phyloP scores from a whole-genome alignment of 2,888 invertebrate species.

The Drosophila atripex region DNA sequence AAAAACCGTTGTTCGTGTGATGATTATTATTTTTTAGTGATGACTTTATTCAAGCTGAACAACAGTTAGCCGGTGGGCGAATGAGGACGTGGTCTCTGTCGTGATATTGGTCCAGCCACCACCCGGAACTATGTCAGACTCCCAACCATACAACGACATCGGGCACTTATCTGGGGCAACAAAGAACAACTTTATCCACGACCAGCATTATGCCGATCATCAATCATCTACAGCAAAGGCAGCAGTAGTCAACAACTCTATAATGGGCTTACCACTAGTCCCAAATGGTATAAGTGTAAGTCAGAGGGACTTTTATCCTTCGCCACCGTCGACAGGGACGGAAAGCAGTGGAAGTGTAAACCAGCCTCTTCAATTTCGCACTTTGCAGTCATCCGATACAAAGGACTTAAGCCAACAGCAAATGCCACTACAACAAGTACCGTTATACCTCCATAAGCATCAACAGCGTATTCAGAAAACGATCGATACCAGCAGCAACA shows the following conservation, averaged over 20 bases:
- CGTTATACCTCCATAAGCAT: constrained; percentile 61
- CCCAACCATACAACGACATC: constrained; percentile 85
- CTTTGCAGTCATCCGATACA: constrained; percentile 73
- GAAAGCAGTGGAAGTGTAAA: constrained; percentile 86
- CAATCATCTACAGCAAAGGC: constrained; percentile 80
- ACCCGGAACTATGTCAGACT: constrained; percentile 84
- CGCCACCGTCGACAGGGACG: constrained; percentile 85
- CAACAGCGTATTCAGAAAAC: constrained; percentile 79
- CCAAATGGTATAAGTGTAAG: constrained; percentile 84
- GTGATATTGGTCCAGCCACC: constrained; percentile 82
- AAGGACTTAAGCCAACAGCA: constrained; percentile 79
- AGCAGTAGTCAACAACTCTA: constrained; percentile 74
- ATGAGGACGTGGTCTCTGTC: constrained; percentile 91
- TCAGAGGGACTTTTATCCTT: constrained; percentile 85
- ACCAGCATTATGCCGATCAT: constrained; percentile 84
- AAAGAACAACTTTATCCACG: constrained; percentile 85
- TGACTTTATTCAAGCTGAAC: constrained; percentile 98
- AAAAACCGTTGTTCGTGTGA: constrained; percentile 88
- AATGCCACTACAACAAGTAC: constrained; percentile 69
- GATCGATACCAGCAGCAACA: constrained; percentile 84
- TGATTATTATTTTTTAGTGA: constrained; percentile 96
- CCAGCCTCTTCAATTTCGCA: constrained; percentile 81
- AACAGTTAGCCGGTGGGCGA: constrained; percentile 97
- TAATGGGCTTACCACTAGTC: constrained; percentile 80
- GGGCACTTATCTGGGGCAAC: constrained; percentile 86